Base-by-base conservation (phyloP, 2,888 invertebrate species). In the Cancer borealis region DNA sequence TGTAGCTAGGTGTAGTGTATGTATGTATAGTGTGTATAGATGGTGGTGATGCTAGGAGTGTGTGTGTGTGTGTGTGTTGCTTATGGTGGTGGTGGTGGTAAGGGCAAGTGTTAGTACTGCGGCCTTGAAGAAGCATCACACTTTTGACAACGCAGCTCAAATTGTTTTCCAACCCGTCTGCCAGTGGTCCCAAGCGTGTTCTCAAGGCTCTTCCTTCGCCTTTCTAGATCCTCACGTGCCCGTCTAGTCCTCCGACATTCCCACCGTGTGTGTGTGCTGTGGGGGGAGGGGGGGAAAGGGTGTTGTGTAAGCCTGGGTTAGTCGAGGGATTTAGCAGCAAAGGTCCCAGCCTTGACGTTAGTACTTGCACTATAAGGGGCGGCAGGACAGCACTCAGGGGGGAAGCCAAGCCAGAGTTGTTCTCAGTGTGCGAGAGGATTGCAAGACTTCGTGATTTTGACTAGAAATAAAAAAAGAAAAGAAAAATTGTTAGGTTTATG, bases 101-200 rank as follows among this genome's bases (percentile, higher is more conserved):
- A 26, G 60, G 79, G 14, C 30, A 4, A 49, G 14, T 79, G 49
- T n/a, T 30, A 26, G 49, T 84, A n/a, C 21, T 84, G 49, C 46
- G 49, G 49, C 92, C 92, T 92, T 26, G 39, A 88, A 60, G 92
- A 54, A 39, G 26, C 73, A 10, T 26, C 30, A 30, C 92, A 92
- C 92, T 92, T n/a, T 84, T 47, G 87, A 60, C 49, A 84, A 21
- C 84, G 47, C 60, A 92, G 66, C 87, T 92, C 88, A 92, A 92
- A 92, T 88, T 88, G 92, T 92, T 66, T 92, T 92, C 92, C 88
- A 60, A 45, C 46, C 45, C 21, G 30, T 88, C 49, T 60, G 14
- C 26, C 46, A 60, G 84, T 39, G 39, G 84, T 84, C 84, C 30
- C 39, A 39, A 17, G 17, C 14, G 84, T 84, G 14, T 84, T 73